These are phyloP conservation scores for Gymnoscopelus braueri DNA, from an alignment of 2,797 vertebrate genomes.

Conservation along the genomic window DNA sequence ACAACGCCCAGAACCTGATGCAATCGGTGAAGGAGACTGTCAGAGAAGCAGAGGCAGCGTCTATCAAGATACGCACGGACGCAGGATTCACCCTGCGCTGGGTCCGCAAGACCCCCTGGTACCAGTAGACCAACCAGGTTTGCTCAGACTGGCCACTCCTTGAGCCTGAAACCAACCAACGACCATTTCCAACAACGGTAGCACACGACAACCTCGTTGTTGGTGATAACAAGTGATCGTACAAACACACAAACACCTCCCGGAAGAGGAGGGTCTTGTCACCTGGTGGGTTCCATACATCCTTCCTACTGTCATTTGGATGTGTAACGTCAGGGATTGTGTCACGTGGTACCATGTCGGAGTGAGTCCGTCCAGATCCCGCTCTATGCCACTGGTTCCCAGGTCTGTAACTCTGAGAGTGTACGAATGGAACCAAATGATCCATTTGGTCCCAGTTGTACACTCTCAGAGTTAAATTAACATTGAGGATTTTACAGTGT, in stretches of 20 bases:
- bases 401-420: too few species aligned
- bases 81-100: constrained; percentile 96
- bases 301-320: constrained; percentile 34
- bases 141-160: constrained; percentile 15
- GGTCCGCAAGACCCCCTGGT: constrained; percentile 99
- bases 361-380: constrained; percentile 46
- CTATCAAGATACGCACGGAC: constrained; percentile 98
- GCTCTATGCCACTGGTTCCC: too few species aligned
- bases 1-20: constrained; percentile 99
- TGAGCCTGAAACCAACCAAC: constrained; percentile 26
- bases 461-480: too few species aligned
- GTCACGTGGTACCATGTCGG: constrained; percentile 27
- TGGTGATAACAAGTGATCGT: constrained; percentile 3
- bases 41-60: constrained; percentile 97
- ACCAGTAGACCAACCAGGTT: constrained; percentile 84
- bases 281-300: constrained; percentile 33
- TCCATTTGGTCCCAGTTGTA: too few species aligned
- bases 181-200: constrained; percentile 43
- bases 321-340: constrained; percentile 28
- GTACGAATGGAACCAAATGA: too few species aligned
- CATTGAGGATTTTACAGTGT: too few species aligned
- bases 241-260: constrained; percentile 6
- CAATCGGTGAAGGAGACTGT: constrained; percentile 99
- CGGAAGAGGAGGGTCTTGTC: constrained; percentile 25
- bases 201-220: constrained; percentile 14